A percentile compares a stretch with the other conserved stretches of the same genome.
Evolutionary conservation across 1,140 invertebrate species (phyloP).

Genomic region (Drosophila auraria): DNA sequence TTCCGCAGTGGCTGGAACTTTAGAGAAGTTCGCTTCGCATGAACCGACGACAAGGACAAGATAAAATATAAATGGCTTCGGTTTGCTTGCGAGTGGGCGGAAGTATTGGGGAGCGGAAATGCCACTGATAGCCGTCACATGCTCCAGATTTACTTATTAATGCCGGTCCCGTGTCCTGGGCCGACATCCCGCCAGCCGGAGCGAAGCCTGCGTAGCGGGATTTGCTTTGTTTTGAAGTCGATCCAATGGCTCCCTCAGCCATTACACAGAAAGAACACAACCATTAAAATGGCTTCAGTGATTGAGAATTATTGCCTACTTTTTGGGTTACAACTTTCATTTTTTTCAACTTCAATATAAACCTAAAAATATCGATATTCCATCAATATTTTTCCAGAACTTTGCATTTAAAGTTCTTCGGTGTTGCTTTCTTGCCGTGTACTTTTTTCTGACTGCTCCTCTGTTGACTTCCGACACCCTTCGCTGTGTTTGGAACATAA

Average conservation of each 20-base stretch:
- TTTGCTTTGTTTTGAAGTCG: slow-evolving; percentile 67
- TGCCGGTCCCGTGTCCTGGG: slow-evolving; percentile 58
- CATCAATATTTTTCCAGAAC: neutral
- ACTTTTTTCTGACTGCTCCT: slow-evolving; percentile 27
- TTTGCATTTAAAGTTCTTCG: too few species aligned
- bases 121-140: slow-evolving; percentile 82
- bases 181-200: slow-evolving; percentile 60
- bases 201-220: slow-evolving; percentile 36
- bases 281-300: neutral
- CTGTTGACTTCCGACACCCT: slow-evolving; percentile 78
- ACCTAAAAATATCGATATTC: neutral
- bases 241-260: slow-evolving; percentile 12
- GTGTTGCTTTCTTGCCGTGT: neutral
- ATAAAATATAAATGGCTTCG: slow-evolving; percentile 81
- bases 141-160: slow-evolving; percentile 82
- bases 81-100: slow-evolving; percentile 52
- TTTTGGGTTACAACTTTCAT: neutral
- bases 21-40: slow-evolving; percentile 63
- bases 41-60: slow-evolving; percentile 63
- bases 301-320: neutral
- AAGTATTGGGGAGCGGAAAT: slow-evolving; percentile 54
- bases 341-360: too few species aligned
- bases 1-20: slow-evolving; percentile 68
- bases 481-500: slow-evolving; percentile 70
- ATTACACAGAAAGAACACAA: neutral